Evolutionary conservation across 2,888 invertebrate species (phyloP).

Genomic region (Teleogryllus oceanicus): DNA sequence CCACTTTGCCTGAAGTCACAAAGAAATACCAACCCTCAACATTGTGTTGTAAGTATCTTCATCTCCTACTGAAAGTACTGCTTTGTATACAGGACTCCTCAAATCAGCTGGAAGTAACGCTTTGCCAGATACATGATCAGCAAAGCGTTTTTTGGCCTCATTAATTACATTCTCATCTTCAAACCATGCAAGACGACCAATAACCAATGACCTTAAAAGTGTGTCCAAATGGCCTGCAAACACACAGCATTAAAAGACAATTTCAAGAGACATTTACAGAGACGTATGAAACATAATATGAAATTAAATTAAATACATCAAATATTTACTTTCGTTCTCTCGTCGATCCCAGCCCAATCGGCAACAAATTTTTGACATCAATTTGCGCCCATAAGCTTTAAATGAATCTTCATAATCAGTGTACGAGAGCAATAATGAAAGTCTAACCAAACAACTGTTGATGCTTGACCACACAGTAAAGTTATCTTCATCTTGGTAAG

Average conservation of each 20-base stretch:
- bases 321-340: constrained; percentile 64
- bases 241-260: neutral
- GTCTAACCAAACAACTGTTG: constrained; percentile 71
- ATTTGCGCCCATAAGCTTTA: constrained; percentile 67
- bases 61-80: constrained; percentile 70
- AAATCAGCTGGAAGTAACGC: constrained; percentile 76
- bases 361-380: constrained; percentile 68
- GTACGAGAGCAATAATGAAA: constrained; percentile 73
- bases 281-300: neutral
- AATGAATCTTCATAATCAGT: constrained; percentile 71
- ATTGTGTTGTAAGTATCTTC: constrained; percentile 70
- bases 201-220: constrained; percentile 76
- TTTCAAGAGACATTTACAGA: too few species aligned
- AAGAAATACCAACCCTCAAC: constrained; percentile 56
- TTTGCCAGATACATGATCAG: constrained; percentile 60
- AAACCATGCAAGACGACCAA: constrained; percentile 76
- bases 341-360: constrained; percentile 83
- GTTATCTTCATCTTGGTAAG: constrained; percentile 80
- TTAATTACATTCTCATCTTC: constrained; percentile 72
- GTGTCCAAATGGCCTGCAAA: constrained; percentile 69
- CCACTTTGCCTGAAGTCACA: neutral
- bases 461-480: constrained; percentile 92
- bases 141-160: constrained; percentile 69
- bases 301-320: neutral
- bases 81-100: constrained; percentile 80